Percentiles rank a stretch among this genome's conserved stretches.
These are phyloP conservation scores for Aegotheles bennettii DNA, from an alignment of 2,113 vertebrate species.

Conservation along the genomic window DNA sequence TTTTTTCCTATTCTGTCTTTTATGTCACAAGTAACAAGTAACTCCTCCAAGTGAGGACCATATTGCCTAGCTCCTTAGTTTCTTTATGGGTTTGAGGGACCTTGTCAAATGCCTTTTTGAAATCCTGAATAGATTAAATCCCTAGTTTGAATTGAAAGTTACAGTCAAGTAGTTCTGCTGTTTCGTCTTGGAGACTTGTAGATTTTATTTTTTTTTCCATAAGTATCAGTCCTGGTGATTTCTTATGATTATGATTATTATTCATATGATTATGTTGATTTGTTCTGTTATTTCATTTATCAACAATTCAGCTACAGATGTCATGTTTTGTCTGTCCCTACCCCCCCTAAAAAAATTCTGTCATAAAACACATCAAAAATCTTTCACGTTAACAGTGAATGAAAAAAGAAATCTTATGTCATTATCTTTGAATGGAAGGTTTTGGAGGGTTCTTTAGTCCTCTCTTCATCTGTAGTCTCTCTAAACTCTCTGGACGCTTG, in stretches of 20 bases:
- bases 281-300: not conserved
- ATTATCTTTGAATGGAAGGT: not conserved
- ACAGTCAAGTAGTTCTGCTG: not conserved
- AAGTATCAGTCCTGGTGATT: not conserved
- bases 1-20: not conserved
- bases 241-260: too few species aligned
- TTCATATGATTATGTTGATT: not conserved
- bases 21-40: not conserved
- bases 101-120: not conserved
- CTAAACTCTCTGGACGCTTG: not conserved
- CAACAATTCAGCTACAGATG: not conserved
- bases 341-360: not conserved
- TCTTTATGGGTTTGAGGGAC: not conserved
- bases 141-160: not conserved
- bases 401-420: not conserved
- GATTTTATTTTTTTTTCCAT: not conserved
- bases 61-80: not conserved
- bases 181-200: not conserved
- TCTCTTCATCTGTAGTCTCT: not conserved
- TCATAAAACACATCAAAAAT: not conserved
- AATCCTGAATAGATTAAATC: not conserved
- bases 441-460: not conserved
- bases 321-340: fast-evolving
- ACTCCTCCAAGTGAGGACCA: not conserved
- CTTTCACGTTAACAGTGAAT: not conserved